These are phyloP conservation scores for Muntiacus muntjak DNA, from an alignment of 2,113 vertebrate species.

Conservation along the genomic window DNA sequence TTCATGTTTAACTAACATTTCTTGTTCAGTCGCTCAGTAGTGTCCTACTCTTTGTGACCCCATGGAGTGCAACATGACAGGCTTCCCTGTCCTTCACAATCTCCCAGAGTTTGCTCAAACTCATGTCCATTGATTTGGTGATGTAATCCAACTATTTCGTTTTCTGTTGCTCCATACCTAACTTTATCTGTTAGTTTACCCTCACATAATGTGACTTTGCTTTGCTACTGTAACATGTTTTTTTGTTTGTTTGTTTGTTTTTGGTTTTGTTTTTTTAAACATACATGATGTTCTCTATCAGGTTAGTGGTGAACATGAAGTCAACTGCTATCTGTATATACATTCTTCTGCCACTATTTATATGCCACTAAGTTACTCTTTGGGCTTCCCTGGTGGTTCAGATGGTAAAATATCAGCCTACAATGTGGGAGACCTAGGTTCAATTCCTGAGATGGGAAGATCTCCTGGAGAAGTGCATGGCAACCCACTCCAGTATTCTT, in stretches of 20 bases:
- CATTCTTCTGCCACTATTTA: not conserved
- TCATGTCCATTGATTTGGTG: not conserved
- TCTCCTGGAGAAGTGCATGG: not conserved
- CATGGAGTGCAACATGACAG: not conserved
- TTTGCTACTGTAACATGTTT: not conserved
- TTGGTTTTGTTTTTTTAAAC: not conserved
- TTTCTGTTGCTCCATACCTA: not conserved
- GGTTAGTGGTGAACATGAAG: not conserved
- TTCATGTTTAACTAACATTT: not conserved
- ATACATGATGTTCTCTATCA: not conserved
- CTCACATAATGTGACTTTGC: not conserved
- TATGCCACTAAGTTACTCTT: not conserved
- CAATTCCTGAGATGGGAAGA: not conserved
- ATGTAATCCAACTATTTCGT: not conserved
- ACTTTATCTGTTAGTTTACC: not conserved
- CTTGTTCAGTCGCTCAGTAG: accelerated
- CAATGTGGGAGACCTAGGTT: not conserved
- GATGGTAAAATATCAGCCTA: not conserved
- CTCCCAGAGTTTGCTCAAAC: not conserved
- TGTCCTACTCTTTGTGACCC: not conserved
- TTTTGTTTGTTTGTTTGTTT: not conserved
- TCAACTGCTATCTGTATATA: not conserved
- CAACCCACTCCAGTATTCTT: not conserved
- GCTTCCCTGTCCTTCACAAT: not conserved
- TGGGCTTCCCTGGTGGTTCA: not conserved